Conservation (phyloP, 2,797 vertebrate species). For the Sebastes hubbsi region DNA sequence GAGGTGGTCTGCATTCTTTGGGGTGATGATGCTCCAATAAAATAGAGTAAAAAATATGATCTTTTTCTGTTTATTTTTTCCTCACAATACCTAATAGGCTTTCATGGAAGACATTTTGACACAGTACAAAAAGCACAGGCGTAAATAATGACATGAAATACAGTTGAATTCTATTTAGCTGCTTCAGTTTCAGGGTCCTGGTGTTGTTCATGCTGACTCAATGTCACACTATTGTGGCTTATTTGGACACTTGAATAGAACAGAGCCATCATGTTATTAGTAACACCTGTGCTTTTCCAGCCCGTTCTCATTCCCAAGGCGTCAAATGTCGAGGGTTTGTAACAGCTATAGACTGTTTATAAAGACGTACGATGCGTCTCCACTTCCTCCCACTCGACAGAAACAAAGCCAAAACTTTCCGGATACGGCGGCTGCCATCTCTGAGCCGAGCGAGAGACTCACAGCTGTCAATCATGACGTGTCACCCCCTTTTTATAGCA, state of each 20-base stretch:
- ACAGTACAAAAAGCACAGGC: background rate
- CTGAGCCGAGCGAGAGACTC: no score
- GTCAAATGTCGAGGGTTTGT: no score
- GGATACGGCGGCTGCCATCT: no score
- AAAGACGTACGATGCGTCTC: no score
- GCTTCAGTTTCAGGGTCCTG: background rate
- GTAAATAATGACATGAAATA: background rate
- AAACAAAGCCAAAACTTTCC: rapidly evolving
- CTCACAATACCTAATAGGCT: background rate
- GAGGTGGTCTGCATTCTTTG: background rate
- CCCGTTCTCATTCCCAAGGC: no score
- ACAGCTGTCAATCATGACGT: no score
- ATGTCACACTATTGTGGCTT: background rate
- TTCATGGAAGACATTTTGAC: background rate
- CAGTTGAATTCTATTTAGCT: background rate
- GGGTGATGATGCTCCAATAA: background rate
- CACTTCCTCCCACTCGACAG: no score
- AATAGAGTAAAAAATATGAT: rapidly evolving
- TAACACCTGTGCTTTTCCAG: no score
- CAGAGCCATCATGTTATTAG: background rate
- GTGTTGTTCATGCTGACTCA: background rate
- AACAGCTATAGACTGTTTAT: no score
- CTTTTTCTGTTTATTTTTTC: background rate
- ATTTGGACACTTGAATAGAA: background rate
- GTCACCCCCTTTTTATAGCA: no score